Percentiles rank a stretch among this genome's conserved stretches.
Conservation (phyloP, 2,113 vertebrate genomes). For the Mola mola region DNA sequence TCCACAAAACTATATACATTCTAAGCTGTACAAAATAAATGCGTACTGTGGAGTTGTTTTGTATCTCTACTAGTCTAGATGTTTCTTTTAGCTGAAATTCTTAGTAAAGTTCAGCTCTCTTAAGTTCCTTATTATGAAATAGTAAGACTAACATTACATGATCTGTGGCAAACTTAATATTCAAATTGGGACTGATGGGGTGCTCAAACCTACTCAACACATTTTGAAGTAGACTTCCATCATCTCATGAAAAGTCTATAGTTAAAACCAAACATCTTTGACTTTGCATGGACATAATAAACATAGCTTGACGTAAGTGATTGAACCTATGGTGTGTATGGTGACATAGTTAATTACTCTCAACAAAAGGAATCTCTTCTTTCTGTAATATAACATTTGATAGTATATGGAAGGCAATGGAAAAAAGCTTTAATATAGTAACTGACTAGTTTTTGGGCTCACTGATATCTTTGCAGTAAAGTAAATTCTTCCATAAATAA, state of each 20-base stretch:
- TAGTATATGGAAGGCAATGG: constrained; percentile 9
- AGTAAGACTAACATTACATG: background rate
- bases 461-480: too few relatives aligned
- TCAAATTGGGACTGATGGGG: background rate
- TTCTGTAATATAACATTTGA: constrained; percentile 12
- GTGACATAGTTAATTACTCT: too few relatives aligned
- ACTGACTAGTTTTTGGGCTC: background rate
- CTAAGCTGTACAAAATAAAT: constrained; percentile 49
- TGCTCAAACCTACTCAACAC: background rate
- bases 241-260: background rate
- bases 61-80: background rate
- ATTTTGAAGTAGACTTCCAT: constrained; percentile 10
- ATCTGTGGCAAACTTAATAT: background rate
- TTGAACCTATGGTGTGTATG: too few relatives aligned
- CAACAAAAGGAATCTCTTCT: background rate
- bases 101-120: constrained; percentile 5
- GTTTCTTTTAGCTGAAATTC: background rate
- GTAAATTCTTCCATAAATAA: constrained; percentile 33
- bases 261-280: too few relatives aligned
- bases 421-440: constrained; percentile 2
- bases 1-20: constrained; percentile 65
- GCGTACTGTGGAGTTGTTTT: background rate
- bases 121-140: background rate
- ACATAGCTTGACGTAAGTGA: too few relatives aligned
- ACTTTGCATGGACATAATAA: too few relatives aligned